Base-by-base conservation (phyloP, 2,797 vertebrate species). In the Gouania willdenowi region DNA sequence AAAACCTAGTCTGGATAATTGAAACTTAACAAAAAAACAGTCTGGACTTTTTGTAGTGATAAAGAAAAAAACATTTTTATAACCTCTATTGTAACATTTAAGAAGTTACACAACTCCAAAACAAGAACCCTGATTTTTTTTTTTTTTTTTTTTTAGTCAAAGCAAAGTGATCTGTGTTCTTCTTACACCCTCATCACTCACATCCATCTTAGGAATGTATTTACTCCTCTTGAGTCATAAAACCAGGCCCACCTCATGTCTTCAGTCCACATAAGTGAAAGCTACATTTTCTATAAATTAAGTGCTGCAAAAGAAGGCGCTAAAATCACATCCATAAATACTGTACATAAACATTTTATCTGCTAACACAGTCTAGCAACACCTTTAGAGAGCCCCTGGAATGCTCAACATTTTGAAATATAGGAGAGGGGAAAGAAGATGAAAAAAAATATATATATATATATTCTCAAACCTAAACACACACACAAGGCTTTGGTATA, bases 281-380 rank as follows among this genome's bases (percentile, higher is more conserved):
- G 72, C 67, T 83, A 83, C 75, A 75, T 82, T 50, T 69, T 83
- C 79, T 86, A 92, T 92, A 92, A 93, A 92, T 91, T 93, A 93
- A 93, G 91, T 91, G 91, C 91, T 86, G 65, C 84, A 81, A 84
- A 85, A 90, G 75, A 66, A 70, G 60, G 71, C 47, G 41, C 58
- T 71, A 83, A 88, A 87, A 85, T 78, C 48, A 65, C 84, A 92
- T 91, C 66, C 87, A 93, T 93, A 94, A 94, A 93, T 94, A 94
- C 92, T 93, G 90, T 94, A 92, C 90, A 91, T 55, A 64, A 57
- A 73, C 69, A 56, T 63, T 47, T 61, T 38, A 60, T 64, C 55
- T 70, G 72, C 70, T 71, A 75, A 60, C 36, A 56, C 66, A 49
- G 48, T 66, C 47, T 24, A 19, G 59, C 31, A 7, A 68, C 58